phyloP scores from a whole-genome alignment of 2,797 vertebrate species.

The Pachyuromys duprasi region DNA sequence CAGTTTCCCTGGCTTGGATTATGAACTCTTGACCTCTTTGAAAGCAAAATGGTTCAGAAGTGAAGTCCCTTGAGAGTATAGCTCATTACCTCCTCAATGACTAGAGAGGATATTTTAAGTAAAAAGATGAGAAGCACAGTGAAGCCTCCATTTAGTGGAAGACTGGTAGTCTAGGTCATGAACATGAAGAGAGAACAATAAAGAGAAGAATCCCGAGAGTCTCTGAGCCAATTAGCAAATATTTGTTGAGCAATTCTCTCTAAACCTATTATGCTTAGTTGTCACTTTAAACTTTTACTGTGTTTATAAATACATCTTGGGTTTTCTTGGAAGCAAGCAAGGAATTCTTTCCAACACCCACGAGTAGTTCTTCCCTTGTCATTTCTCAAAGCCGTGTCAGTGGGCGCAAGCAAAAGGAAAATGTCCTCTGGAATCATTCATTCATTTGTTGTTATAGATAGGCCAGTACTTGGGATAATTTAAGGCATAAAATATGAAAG shows the following conservation, averaged over 20 bases:
- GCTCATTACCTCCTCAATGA: neutral
- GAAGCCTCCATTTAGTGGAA: neutral
- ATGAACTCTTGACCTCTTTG: neutral
- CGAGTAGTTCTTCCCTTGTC: neutral
- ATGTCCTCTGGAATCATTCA: neutral
- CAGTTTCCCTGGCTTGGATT: neutral
- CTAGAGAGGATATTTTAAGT: neutral
- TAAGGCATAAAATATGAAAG: neutral
- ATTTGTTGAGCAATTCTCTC: neutral
- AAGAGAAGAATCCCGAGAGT: neutral
- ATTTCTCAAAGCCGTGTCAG: neutral
- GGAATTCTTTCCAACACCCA: neutral
- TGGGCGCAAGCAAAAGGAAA: neutral
- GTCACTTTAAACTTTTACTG: slow-evolving; percentile 31
- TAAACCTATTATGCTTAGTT: neutral
- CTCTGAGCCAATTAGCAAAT: slow-evolving; percentile 31
- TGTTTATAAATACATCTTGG: neutral
- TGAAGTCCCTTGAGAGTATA: neutral
- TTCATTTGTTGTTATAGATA: slow-evolving; percentile 1
- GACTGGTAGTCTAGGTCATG: neutral
- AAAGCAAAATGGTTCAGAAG: neutral
- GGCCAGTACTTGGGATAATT: neutral
- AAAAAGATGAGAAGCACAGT: no score
- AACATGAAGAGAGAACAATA: neutral
- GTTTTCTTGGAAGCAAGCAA: neutral